phyloP scores from a whole-genome alignment of 35 echinoderm and acorn worm species.

The Lytechinus pictus region DNA sequence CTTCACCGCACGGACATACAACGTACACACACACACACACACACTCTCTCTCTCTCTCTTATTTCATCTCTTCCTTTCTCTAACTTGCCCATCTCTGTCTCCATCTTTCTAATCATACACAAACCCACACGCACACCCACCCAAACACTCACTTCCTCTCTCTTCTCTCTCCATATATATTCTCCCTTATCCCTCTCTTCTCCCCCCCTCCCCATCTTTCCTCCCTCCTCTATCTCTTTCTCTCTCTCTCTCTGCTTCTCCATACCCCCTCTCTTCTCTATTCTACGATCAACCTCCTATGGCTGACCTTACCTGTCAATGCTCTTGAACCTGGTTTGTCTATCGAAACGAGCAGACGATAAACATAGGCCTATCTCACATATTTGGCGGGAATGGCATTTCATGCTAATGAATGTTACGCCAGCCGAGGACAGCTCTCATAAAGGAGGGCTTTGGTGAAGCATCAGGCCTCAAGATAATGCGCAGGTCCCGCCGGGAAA shows the following conservation, averaged over 20 bases:
- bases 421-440: background rate
- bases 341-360: background rate
- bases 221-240: background rate
- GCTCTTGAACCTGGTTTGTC: slow-evolving; percentile 8
- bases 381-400: slow-evolving; percentile 39
- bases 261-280: background rate
- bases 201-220: background rate
- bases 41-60: too few species aligned
- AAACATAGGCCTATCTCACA: slow-evolving; percentile 30
- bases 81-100: background rate
- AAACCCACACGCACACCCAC: too few species aligned
- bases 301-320: background rate
- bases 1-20: too few species aligned
- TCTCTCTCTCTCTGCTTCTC: background rate
- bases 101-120: background rate
- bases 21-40: too few species aligned
- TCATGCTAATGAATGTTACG: slow-evolving; percentile 14
- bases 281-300: background rate
- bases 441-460: slow-evolving; percentile 8
- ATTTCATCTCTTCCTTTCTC: too few species aligned
- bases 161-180: background rate
- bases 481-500: background rate
- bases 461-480: background rate
- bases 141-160: background rate
- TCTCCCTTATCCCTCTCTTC: background rate